Evolutionary conservation across 2,797 vertebrate species (phyloP).

Genomic region (Carcharodon carcharias): DNA sequence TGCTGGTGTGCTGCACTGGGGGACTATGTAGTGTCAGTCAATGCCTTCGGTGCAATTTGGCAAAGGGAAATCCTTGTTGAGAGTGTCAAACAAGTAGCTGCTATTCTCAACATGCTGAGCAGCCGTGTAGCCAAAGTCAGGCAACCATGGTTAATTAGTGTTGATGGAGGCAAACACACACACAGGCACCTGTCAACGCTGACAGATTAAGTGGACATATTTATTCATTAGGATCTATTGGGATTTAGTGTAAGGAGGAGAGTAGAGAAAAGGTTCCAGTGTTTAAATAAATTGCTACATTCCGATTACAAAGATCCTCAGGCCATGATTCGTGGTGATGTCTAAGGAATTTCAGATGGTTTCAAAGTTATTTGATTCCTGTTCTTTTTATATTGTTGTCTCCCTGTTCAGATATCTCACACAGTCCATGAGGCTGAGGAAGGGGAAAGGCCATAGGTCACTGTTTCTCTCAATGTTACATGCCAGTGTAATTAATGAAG

Average conservation of each 20-base stretch:
- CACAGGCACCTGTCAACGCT: conserved; percentile 19
- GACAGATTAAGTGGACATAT: conserved; percentile 14
- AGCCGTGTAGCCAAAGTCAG: not conserved
- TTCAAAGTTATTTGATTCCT: not conserved
- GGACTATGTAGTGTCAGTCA: not conserved
- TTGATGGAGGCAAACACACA: conserved; percentile 28
- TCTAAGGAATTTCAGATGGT: not conserved
- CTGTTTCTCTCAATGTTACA: not conserved
- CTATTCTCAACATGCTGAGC: conserved; percentile 5
- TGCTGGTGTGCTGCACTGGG: not conserved
- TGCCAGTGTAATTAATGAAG: not conserved
- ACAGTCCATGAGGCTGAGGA: not conserved
- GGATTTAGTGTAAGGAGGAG: not conserved
- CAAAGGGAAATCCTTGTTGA: conserved; percentile 11
- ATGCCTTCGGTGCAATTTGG: not conserved
- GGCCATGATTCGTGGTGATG: not conserved
- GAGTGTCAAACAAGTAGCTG: not conserved
- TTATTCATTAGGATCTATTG: conserved; percentile 16
- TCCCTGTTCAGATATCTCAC: not conserved
- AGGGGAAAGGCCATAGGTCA: too few relatives aligned
- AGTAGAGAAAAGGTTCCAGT: conserved; percentile 12
- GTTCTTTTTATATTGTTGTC: not conserved
- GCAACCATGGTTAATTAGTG: conserved; percentile 10
- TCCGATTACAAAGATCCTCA: not conserved
- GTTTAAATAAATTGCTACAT: not conserved